phyloP scores from a whole-genome alignment of 2,113 vertebrate species.

The Engraulis encrasicolus region DNA sequence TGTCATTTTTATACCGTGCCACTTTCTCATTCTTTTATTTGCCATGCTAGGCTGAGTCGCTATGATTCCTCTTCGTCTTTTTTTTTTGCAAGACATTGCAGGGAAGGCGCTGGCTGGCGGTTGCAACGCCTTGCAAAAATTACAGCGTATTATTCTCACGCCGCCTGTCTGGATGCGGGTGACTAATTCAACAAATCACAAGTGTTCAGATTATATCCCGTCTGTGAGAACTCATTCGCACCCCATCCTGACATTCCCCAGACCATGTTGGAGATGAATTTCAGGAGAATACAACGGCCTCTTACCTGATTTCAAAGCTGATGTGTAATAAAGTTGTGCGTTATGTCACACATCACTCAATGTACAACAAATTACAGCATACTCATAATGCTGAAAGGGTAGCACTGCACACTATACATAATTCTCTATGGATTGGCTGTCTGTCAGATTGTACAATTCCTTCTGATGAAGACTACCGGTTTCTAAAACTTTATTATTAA shows the following conservation, averaged over 20 bases:
- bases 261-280: neutral
- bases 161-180: neutral
- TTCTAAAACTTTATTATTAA: too few relatives aligned
- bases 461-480: neutral
- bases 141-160: neutral
- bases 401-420: too few relatives aligned
- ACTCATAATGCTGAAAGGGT: too few relatives aligned
- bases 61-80: neutral
- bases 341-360: neutral
- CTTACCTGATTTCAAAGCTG: neutral
- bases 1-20: neutral
- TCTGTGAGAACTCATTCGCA: neutral
- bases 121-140: neutral
- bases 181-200: neutral
- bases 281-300: neutral
- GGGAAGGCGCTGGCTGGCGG: too few relatives aligned
- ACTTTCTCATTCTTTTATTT: slow-evolving; percentile 4
- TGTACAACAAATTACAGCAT: neutral
- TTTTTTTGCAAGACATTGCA: neutral
- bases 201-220: neutral
- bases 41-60: neutral
- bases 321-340: neutral
- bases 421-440: neutral
- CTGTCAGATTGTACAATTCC: neutral
- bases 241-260: neutral